Percentiles rank a stretch among this genome's conserved stretches.
These are phyloP conservation scores for Cavia porcellus DNA, from an alignment of 2,113 vertebrate genomes.

Conservation along the genomic window DNA sequence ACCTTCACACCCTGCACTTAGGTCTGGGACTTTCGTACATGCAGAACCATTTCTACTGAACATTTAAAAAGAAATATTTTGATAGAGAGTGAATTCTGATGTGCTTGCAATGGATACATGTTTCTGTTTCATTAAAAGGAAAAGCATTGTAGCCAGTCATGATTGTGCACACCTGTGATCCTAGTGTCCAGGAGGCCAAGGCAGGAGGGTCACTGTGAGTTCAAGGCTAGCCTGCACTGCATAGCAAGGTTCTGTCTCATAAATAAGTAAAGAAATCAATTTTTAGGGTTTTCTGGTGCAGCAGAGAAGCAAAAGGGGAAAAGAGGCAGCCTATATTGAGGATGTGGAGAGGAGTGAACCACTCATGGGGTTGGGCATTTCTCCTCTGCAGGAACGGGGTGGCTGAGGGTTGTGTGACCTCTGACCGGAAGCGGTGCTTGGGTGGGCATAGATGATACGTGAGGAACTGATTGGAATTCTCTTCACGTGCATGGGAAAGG, in stretches of 20 bases:
- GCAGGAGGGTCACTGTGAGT: neutral
- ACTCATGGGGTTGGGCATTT: no score
- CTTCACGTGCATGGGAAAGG: no score
- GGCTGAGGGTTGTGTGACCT: no score
- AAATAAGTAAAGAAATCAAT: neutral
- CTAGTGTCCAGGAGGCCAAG: neutral
- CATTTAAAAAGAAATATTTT: neutral
- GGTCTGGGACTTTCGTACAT: neutral
- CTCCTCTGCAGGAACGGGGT: no score
- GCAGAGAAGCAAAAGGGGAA: no score
- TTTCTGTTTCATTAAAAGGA: constrained; percentile 18
- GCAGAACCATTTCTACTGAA: neutral
- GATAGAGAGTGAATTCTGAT: neutral
- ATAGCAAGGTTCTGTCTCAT: neutral
- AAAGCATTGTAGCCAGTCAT: neutral
- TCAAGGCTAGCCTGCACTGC: neutral
- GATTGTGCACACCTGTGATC: neutral
- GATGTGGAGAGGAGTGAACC: no score
- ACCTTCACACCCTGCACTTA: neutral
- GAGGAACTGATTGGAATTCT: no score
- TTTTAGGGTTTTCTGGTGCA: no score
- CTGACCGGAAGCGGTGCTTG: no score
- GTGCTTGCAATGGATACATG: neutral
- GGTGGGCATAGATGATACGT: no score
- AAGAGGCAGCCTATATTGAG: no score